Percentiles rank a stretch among this genome's conserved stretches.
Evolutionary conservation across 2,888 invertebrate species (phyloP).

Genomic region (Athalia cordata): DNA sequence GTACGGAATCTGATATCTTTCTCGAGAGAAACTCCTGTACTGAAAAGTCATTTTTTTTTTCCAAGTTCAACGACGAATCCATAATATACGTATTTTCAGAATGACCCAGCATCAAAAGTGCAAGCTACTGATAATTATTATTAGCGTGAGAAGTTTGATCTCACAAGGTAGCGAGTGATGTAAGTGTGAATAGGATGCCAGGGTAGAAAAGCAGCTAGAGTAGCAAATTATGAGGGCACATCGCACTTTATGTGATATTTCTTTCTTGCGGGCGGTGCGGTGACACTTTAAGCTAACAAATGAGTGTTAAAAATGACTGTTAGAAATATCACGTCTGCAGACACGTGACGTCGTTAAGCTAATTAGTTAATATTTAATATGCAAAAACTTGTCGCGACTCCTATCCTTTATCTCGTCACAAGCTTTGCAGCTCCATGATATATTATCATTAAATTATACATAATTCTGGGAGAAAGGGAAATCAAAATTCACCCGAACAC

Average conservation of each 20-base stretch:
- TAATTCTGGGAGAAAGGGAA: not conserved
- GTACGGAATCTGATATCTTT: too few relatives aligned
- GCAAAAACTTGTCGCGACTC: conserved; percentile 20
- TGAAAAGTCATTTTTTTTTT: too few relatives aligned
- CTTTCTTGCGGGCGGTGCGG: conserved; percentile 10
- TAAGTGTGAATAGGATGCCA: not conserved
- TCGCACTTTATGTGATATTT: conserved; percentile 19
- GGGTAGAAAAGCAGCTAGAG: not conserved
- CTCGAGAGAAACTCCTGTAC: too few relatives aligned
- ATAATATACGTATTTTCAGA: too few relatives aligned
- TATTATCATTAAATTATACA: not conserved
- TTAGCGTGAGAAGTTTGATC: not conserved
- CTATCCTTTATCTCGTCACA: not conserved
- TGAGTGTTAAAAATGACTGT: conserved; percentile 36
- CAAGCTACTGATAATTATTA: too few relatives aligned
- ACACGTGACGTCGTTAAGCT: conserved; percentile 38
- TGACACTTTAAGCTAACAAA: conserved; percentile 38
- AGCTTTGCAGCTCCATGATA: not conserved
- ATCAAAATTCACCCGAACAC: not conserved
- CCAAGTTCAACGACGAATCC: too few relatives aligned
- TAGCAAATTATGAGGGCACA: not conserved
- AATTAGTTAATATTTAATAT: conserved; percentile 37
- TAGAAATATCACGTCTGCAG: conserved; percentile 30
- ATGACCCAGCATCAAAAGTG: too few relatives aligned
- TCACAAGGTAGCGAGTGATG: not conserved